Percentiles rank a stretch among this genome's conserved stretches.
Evolutionary conservation across 1,140 invertebrate genomes (phyloP).

Genomic region (Sycophaga agraensis): DNA sequence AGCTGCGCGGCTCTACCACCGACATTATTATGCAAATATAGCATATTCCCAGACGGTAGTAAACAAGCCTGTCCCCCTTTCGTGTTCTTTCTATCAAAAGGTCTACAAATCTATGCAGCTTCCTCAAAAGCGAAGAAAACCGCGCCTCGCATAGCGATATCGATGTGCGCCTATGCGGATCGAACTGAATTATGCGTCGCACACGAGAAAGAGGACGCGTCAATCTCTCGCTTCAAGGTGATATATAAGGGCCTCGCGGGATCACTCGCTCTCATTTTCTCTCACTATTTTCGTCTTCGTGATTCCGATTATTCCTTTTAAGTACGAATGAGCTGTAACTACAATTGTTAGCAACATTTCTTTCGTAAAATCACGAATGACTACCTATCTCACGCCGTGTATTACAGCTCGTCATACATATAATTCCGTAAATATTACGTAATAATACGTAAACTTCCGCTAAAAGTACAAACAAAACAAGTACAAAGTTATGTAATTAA

Average conservation of each 20-base stretch:
- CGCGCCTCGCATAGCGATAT: constrained; percentile 7
- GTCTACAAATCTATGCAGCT: constrained; percentile 1
- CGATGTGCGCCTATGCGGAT: constrained; percentile 14
- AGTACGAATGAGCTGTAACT: too few relatives aligned
- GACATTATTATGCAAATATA: constrained; percentile 38
- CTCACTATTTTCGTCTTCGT: neutral
- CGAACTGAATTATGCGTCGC: constrained; percentile 17
- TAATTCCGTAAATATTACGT: too few relatives aligned
- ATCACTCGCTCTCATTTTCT: neutral
- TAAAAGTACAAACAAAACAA: too few relatives aligned
- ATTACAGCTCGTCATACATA: too few relatives aligned
- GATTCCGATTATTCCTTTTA: too few relatives aligned
- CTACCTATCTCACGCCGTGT: too few relatives aligned
- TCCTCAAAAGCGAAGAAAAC: too few relatives aligned
- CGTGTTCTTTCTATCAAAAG: too few relatives aligned
- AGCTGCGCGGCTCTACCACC: neutral
- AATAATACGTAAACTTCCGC: too few relatives aligned
- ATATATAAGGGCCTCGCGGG: neutral
- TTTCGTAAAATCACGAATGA: too few relatives aligned
- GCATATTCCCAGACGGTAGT: constrained; percentile 30
- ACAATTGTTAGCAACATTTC: too few relatives aligned
- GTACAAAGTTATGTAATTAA: too few relatives aligned
- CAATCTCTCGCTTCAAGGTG: neutral
- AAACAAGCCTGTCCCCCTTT: constrained; percentile 25
- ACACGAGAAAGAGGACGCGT: neutral